These are phyloP conservation scores for Temnopleurus reevesii DNA, from an alignment of 53 echinoderm and acorn worm species.

Conservation along the genomic window DNA sequence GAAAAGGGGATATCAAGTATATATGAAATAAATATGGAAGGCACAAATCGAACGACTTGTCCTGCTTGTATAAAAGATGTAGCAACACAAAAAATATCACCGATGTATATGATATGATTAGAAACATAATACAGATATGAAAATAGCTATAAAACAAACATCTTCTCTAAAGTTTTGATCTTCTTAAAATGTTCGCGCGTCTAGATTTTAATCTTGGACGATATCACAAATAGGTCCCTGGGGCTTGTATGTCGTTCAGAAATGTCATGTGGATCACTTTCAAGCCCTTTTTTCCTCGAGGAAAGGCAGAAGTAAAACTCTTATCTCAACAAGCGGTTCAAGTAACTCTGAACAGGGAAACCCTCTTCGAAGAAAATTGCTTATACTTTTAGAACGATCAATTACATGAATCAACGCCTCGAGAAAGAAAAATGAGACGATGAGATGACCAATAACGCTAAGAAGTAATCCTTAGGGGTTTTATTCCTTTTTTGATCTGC, in stretches of 20 bases:
- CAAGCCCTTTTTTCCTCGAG: background rate
- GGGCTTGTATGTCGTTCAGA: background rate
- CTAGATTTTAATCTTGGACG: background rate
- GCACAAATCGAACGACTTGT: too few relatives aligned
- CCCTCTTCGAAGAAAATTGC: background rate
- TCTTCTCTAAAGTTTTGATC: background rate
- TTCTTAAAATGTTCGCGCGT: background rate
- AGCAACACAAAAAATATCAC: too few relatives aligned
- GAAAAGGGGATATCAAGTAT: background rate
- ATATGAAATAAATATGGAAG: background rate
- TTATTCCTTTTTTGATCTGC: too few relatives aligned
- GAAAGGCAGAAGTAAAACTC: background rate
- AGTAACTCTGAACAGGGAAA: background rate
- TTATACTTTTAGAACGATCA: background rate
- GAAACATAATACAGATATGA: background rate
- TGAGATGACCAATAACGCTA: too few relatives aligned
- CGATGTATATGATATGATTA: background rate
- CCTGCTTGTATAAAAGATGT: too few relatives aligned
- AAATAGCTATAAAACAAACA: background rate
- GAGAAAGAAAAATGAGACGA: background rate
- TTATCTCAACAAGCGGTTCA: slow-evolving; percentile 16
- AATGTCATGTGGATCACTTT: background rate
- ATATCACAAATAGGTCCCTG: background rate
- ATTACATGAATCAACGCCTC: background rate
- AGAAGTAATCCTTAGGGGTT: too few relatives aligned